Percentiles rank a stretch among this genome's conserved stretches.
Evolutionary conservation across 2,113 vertebrate genomes (phyloP).

Genomic region (Saguinus imperator): DNA sequence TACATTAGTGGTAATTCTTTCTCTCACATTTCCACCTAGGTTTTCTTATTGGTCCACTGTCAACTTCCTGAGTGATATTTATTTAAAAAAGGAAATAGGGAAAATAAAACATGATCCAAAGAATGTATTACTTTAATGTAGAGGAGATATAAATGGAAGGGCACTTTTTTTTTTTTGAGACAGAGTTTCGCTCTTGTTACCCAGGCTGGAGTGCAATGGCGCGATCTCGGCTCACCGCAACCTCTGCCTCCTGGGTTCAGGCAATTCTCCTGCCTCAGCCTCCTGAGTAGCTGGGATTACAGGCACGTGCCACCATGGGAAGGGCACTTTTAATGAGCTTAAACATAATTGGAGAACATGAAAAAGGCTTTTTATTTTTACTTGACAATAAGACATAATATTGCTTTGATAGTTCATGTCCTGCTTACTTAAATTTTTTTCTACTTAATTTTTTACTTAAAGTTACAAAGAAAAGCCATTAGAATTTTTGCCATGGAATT

Average conservation of each 20-base stretch:
- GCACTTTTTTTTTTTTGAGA: background rate
- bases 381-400: constrained; percentile 3
- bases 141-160: background rate
- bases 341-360: background rate
- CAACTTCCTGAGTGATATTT: constrained; percentile 25
- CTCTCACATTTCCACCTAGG: background rate
- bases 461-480: background rate
- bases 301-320: background rate
- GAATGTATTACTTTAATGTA: constrained; percentile 24
- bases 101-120: constrained; percentile 30
- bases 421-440: background rate
- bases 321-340: background rate
- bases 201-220: no score
- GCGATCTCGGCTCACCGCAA: no score
- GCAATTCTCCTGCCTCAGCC: no score
- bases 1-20: background rate
- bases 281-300: no score
- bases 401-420: background rate
- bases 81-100: constrained; percentile 31
- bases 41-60: background rate
- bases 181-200: no score
- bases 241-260: no score
- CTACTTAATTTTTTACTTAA: constrained; percentile 24
- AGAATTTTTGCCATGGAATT: background rate
- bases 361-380: constrained; percentile 32